These are phyloP conservation scores for Hydractinia echinata DNA, from an alignment of 30 jellyfish, hydroid and myxozoan genomes.

Conservation along the genomic window DNA sequence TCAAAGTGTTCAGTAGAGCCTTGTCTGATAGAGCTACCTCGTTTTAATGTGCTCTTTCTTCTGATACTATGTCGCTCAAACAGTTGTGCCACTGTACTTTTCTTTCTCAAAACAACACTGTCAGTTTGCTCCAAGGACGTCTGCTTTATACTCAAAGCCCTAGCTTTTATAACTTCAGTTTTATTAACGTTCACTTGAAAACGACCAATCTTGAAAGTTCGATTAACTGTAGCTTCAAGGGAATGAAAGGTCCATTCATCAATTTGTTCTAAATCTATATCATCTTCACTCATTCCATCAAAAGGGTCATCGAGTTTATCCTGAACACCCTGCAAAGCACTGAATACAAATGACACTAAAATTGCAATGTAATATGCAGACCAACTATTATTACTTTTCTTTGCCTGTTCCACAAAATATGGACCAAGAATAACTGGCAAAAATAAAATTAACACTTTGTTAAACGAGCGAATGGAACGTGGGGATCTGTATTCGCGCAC, in stretches of 20 bases:
- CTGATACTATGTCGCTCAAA: not conserved
- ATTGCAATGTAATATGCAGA: slow-evolving; percentile 79
- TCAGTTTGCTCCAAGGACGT: not conserved
- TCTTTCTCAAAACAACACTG: not conserved
- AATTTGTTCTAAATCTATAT: slow-evolving; percentile 70
- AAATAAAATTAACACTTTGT: slow-evolving; percentile 74
- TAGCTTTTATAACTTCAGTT: not conserved
- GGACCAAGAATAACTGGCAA: slow-evolving; percentile 89
- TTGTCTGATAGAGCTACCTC: not conserved
- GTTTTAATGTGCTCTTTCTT: not conserved
- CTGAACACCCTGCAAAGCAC: slow-evolving; percentile 97
- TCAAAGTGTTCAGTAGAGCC: not conserved
- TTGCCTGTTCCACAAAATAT: slow-evolving; percentile 60
- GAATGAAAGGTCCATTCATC: slow-evolving; percentile 97
- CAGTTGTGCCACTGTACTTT: not conserved
- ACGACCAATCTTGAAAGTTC: slow-evolving; percentile 91
- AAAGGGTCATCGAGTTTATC: slow-evolving; percentile 97
- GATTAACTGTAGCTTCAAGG: slow-evolving; percentile 91
- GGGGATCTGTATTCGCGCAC: slow-evolving; percentile 98
- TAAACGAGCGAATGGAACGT: slow-evolving; percentile 90
- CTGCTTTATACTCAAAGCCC: not conserved
- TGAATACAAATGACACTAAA: slow-evolving; percentile 78
- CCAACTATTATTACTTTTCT: slow-evolving; percentile 45
- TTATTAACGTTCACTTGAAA: slow-evolving; percentile 59
- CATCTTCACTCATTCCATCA: slow-evolving; percentile 99